phyloP scores from a whole-genome alignment of 2,113 vertebrate species.

The Pelusios castaneus region DNA sequence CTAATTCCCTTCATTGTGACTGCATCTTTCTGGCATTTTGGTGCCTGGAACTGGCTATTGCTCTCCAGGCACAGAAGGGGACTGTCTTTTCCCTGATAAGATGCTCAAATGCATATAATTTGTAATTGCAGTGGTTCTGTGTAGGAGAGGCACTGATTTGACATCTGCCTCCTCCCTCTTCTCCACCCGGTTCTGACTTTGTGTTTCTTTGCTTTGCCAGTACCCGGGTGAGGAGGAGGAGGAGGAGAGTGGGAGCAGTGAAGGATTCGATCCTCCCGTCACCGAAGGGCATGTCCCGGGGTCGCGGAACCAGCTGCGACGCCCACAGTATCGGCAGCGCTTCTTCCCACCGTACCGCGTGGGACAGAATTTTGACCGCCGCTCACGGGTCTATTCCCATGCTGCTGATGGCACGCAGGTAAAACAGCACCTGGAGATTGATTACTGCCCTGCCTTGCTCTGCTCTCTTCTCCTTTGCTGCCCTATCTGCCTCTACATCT shows the following conservation, averaged over 20 bases:
- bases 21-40: background rate
- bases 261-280: slow-evolving; percentile 56
- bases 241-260: slow-evolving; percentile 72
- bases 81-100: background rate
- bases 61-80: accelerated
- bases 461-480: slow-evolving; percentile 33
- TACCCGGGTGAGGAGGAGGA: slow-evolving; percentile 45
- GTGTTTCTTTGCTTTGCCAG: slow-evolving; percentile 65
- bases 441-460: slow-evolving; percentile 34
- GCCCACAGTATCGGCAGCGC: slow-evolving; percentile 28
- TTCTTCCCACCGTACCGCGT: slow-evolving; percentile 49
- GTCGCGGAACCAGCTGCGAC: slow-evolving; percentile 1
- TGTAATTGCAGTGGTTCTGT: background rate
- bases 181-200: background rate
- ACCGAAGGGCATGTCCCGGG: slow-evolving; percentile 57
- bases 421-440: slow-evolving; percentile 40
- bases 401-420: slow-evolving; percentile 65
- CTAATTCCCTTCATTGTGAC: background rate
- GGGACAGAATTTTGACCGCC: slow-evolving; percentile 56
- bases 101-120: background rate
- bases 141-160: background rate
- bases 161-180: background rate
- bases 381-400: slow-evolving; percentile 64
- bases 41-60: accelerated
- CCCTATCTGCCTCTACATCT: slow-evolving; percentile 30